A percentile compares a stretch with the other conserved stretches of the same genome.
Conservation (phyloP, 2,888 invertebrate genomes). For the Ramazzottius varieornatus region DNA sequence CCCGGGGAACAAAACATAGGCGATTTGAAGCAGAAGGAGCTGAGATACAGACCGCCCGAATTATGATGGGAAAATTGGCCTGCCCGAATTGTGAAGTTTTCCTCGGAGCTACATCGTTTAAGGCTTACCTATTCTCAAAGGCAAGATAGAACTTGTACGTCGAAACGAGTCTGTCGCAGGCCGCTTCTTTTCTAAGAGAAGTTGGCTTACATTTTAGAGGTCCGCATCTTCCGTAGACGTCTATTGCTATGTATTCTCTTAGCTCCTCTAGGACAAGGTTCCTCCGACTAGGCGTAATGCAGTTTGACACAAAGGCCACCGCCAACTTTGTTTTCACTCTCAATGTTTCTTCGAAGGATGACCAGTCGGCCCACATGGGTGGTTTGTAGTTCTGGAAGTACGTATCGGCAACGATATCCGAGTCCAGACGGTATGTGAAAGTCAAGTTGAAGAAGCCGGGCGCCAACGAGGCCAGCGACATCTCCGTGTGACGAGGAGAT, state of each 20-base stretch:
- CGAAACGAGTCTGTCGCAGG: background rate
- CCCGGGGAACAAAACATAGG: no score
- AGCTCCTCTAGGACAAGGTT: background rate
- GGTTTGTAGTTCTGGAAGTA: background rate
- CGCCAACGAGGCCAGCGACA: no score
- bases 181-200: background rate
- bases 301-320: background rate
- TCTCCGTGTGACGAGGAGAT: background rate
- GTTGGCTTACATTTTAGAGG: background rate
- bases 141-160: background rate
- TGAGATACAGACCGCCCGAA: no score
- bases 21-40: no score
- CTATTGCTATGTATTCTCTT: background rate
- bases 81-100: no score
- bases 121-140: slow-evolving; percentile 2
- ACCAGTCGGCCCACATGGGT: background rate
- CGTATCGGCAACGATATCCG: background rate
- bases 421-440: background rate
- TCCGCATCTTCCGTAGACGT: background rate
- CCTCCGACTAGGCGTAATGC: background rate
- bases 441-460: background rate
- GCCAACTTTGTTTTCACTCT: background rate
- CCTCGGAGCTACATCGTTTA: no score
- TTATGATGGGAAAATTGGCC: no score
- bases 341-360: background rate